Conservation (phyloP, 1,140 invertebrate species). For the Procambarus clarkii region DNA sequence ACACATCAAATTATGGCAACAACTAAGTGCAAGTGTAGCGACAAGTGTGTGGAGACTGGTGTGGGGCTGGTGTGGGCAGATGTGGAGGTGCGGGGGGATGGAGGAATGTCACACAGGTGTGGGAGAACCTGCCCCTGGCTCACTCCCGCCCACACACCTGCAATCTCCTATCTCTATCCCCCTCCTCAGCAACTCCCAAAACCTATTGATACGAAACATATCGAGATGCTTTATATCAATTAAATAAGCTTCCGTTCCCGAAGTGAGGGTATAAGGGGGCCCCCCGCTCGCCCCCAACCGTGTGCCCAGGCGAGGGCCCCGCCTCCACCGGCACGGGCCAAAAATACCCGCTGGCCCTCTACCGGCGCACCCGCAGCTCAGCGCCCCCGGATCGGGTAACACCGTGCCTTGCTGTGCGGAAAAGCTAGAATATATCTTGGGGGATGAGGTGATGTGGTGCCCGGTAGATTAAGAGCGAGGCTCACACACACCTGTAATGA, state of each 20-base stretch:
- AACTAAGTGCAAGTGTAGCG: background rate
- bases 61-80: background rate
- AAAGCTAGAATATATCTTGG: background rate
- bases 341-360: constrained; percentile 62
- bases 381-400: constrained; percentile 56
- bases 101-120: constrained; percentile 12
- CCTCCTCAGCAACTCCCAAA: too few species aligned
- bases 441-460: background rate
- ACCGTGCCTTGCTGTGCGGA: background rate
- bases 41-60: background rate
- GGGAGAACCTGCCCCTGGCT: background rate
- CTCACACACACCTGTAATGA: too few species aligned
- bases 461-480: background rate
- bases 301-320: background rate
- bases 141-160: background rate
- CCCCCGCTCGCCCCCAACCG: too few species aligned
- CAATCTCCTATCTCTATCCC: too few species aligned
- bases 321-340: constrained; percentile 61
- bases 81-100: background rate
- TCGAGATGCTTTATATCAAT: too few species aligned
- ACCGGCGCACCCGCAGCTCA: constrained; percentile 34
- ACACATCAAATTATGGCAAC: background rate
- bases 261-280: background rate
- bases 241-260: too few species aligned
- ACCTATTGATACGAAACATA: too few species aligned